Percentiles rank a stretch among this genome's conserved stretches.
Evolutionary conservation across 2,797 vertebrate species (phyloP).

Genomic region (Poecilia velifera): DNA sequence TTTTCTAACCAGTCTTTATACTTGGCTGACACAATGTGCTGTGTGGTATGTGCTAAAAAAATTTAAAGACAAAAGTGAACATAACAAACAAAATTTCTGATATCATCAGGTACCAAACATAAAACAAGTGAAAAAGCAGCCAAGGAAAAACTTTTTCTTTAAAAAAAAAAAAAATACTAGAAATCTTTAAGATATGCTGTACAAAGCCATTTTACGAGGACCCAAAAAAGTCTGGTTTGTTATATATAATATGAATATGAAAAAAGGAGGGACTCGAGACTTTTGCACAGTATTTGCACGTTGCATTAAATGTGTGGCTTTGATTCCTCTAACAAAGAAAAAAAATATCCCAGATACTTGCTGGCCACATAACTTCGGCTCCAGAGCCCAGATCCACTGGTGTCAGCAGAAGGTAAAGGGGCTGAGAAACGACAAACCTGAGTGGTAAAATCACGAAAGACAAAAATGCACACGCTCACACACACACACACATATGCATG

Average conservation of each 20-base stretch:
- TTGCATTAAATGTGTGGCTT: not conserved
- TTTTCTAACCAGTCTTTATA: not conserved
- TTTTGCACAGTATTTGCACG: not conserved
- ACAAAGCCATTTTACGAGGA: not conserved
- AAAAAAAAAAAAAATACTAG: not conserved
- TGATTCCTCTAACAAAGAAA: not conserved
- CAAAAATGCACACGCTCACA: not conserved
- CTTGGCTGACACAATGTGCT: not conserved
- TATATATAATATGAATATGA: not conserved
- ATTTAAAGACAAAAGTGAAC: not conserved
- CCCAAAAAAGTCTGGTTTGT: not conserved
- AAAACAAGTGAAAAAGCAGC: not conserved
- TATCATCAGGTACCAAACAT: not conserved
- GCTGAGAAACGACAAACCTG: not conserved
- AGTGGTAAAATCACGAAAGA: conserved; percentile 6
- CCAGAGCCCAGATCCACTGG: not conserved
- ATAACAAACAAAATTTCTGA: not conserved
- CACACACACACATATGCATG: not conserved
- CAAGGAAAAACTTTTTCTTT: not conserved
- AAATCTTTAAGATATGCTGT: not conserved
- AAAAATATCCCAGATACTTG: not conserved
- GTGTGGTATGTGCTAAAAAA: not conserved
- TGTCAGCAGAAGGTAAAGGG: not conserved
- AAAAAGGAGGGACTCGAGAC: not conserved
- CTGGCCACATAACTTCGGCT: not conserved